Evolutionary conservation across 2,888 invertebrate genomes (phyloP), one percentile per base, ranked within the genome.

Genomic region (Harmothoe impar): DNA sequence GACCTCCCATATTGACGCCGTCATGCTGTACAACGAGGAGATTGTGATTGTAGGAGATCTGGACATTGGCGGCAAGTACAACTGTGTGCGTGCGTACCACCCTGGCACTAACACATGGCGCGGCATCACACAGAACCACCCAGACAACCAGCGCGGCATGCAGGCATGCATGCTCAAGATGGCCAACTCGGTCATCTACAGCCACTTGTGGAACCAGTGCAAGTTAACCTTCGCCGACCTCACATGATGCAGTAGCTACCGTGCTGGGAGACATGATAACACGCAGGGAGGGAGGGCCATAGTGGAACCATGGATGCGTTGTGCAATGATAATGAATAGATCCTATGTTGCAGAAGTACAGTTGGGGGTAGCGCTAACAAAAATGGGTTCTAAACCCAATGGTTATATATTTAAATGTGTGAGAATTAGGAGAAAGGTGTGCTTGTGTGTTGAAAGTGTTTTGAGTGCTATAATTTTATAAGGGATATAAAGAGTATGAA

Each of bases 11-110:
- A 91, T 94, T 20, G 93, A 93, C 56, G 92, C 93, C 0, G 94
- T 93, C 12, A 85, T 94, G 10, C 90, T 90, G 62, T 92, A 93
- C 81, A 93, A 92, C 5, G 93, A 94, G 17, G 94, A 94, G 77
- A 93, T 94, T 20, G 91, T 93, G 62, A 92, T 94, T 12, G 91
- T 94, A 0, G 94, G 94, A 15, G 93, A 93, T 29, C 92, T 94
- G 52, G 94, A 94, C 72, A 91, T 94, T 62, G 94, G 93, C 7
- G 93, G 93, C 20, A 90, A 91, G 23, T 92, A 89, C 62, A 93
- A 94, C 72, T 92, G 93, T 91, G 92, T 94, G 5, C 91, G 94
- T 20, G 94, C 93, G 0, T 94, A 91, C 77, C 93, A 94, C 90
- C 92, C 93, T 29, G 92, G 91, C 29, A 93, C 92, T 7, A 93